Evolutionary conservation across 2,113 vertebrate genomes (phyloP).

Genomic region (Phaethornis superciliosus): DNA sequence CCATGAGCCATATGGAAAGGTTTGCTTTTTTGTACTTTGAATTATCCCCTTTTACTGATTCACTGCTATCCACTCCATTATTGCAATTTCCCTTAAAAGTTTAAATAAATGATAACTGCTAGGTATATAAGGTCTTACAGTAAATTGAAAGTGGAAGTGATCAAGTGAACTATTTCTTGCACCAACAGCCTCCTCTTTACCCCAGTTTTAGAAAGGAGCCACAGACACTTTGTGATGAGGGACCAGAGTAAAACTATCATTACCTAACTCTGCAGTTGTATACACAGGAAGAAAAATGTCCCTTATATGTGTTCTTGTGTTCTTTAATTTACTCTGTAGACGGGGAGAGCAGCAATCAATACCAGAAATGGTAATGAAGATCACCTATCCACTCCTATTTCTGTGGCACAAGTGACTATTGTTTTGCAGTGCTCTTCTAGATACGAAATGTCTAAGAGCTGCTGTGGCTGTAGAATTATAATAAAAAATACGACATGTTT

Average conservation of each 20-base stretch:
- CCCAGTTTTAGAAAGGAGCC: not conserved
- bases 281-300: constrained; percentile 22
- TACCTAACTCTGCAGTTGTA: not conserved
- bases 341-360: constrained; percentile 20
- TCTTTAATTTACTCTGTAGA: constrained; percentile 43
- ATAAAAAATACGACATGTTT: not conserved
- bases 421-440: not conserved
- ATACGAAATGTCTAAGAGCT: not conserved
- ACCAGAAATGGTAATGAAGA: constrained; percentile 19
- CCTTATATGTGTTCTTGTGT: constrained; percentile 7
- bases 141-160: not conserved
- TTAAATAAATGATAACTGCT: constrained; percentile 25
- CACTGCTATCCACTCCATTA: not conserved
- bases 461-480: not conserved
- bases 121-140: constrained; percentile 4
- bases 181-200: not conserved
- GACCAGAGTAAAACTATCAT: not conserved
- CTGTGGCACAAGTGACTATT: not conserved
- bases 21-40: constrained; percentile 12
- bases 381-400: constrained; percentile 8
- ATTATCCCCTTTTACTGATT: constrained; percentile 19
- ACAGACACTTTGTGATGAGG: not conserved
- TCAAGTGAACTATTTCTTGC: not conserved
- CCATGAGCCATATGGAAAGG: not conserved
- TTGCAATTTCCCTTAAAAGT: constrained; percentile 23